phyloP scores from a whole-genome alignment of 1,140 invertebrate species.

The Alviniconcha marisindica region DNA sequence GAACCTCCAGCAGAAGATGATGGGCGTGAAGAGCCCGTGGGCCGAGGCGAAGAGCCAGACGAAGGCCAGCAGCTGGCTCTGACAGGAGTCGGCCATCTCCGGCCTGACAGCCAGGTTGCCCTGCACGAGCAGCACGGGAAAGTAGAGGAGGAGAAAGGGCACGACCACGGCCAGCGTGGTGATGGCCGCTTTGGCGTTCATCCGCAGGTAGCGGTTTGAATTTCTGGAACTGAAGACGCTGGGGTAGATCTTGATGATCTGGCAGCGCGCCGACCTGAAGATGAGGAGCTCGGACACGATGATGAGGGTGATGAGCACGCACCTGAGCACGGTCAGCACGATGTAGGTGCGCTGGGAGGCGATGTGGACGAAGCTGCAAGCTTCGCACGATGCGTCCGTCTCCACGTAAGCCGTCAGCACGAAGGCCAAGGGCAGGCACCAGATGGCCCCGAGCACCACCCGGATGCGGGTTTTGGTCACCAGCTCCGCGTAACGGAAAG shows the following conservation, averaged over 20 bases:
- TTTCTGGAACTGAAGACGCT: background rate
- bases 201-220: constrained; percentile 12
- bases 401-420: constrained; percentile 23
- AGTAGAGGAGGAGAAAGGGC: constrained; percentile 21
- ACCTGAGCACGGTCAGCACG: constrained; percentile 19
- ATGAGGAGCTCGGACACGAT: constrained; percentile 20
- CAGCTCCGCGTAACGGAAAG: constrained; percentile 29
- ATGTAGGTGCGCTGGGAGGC: constrained; percentile 27
- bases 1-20: constrained; percentile 34
- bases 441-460: background rate
- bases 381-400: background rate
- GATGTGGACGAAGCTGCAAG: constrained; percentile 27
- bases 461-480: background rate
- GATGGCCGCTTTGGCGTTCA: constrained; percentile 32
- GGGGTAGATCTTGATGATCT: constrained; percentile 35
- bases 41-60: constrained; percentile 33
- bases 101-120: background rate
- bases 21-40: constrained; percentile 23
- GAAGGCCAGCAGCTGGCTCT: constrained; percentile 22
- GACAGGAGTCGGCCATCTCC: background rate
- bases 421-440: constrained; percentile 13
- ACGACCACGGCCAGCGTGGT: constrained; percentile 17
- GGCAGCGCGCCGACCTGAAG: constrained; percentile 27
- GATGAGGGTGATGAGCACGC: constrained; percentile 29
- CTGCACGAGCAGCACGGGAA: constrained; percentile 21